Conservation (phyloP, 2,888 invertebrate species). For the Odontothrips loti region DNA sequence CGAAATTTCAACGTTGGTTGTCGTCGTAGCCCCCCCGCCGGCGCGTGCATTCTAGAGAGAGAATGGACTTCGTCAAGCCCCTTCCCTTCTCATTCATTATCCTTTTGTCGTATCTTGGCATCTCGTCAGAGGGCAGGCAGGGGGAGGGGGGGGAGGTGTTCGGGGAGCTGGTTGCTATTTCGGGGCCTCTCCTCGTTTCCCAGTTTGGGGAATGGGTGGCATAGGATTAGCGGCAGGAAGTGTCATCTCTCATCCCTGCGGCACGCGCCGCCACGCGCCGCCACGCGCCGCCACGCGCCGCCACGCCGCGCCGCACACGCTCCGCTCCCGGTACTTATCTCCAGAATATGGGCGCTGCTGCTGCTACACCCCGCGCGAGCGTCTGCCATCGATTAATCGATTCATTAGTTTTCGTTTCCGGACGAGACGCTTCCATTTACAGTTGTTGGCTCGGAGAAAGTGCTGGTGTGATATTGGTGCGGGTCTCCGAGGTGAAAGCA, state of each 20-base stretch:
- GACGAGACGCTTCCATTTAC: too few species aligned
- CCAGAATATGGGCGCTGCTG: too few species aligned
- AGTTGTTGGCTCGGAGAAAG: too few species aligned
- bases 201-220: not conserved
- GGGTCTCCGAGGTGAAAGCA: not conserved
- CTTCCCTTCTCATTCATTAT: not conserved
- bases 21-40: not conserved
- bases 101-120: not conserved
- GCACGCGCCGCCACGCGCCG: not conserved
- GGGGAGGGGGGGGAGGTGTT: too few species aligned
- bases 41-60: not conserved
- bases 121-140: not conserved
- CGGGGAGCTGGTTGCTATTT: not conserved
- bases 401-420: too few species aligned
- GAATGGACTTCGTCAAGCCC: not conserved
- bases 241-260: not conserved
- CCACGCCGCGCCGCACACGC: not conserved
- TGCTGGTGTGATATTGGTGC: not conserved
- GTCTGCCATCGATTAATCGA: too few species aligned
- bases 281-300: not conserved
- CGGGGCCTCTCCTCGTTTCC: slow-evolving; percentile 1
- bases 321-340: not conserved
- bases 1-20: not conserved
- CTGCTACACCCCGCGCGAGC: too few species aligned
- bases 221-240: not conserved